phyloP scores from a whole-genome alignment of 1,140 invertebrate genomes.

The Aphelinus atriplicis region DNA sequence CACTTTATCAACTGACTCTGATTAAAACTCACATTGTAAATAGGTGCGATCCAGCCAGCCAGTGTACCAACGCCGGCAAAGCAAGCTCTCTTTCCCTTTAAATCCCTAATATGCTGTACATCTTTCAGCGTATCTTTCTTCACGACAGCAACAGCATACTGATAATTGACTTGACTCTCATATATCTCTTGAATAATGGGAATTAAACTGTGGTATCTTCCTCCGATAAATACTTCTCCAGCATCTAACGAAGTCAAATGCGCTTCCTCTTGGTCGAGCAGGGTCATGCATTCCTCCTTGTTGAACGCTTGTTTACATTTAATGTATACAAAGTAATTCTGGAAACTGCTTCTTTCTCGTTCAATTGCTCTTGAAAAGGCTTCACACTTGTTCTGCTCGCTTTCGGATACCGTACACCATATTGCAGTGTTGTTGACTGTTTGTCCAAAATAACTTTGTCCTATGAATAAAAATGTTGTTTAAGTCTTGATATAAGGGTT shows the following conservation, averaged over 20 bases:
- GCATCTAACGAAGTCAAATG: constrained; percentile 90
- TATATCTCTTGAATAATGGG: constrained; percentile 86
- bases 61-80: constrained; percentile 90
- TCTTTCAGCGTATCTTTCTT: constrained; percentile 73
- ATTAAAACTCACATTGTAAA: constrained; percentile 67
- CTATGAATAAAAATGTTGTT: constrained; percentile 18
- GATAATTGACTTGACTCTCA: constrained; percentile 69
- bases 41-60: constrained; percentile 93
- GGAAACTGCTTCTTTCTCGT: constrained; percentile 72
- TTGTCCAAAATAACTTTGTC: constrained; percentile 39
- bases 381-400: constrained; percentile 81
- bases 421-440: constrained; percentile 52
- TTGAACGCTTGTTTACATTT: constrained; percentile 76
- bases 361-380: constrained; percentile 75
- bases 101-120: constrained; percentile 73
- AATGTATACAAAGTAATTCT: constrained; percentile 71
- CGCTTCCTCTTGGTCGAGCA: constrained; percentile 80
- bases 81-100: constrained; percentile 84
- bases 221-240: constrained; percentile 92
- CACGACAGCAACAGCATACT: constrained; percentile 88
- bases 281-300: constrained; percentile 84
- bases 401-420: constrained; percentile 82
- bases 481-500: not conserved
- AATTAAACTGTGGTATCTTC: constrained; percentile 90
- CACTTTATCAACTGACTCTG: not conserved